phyloP scores from a whole-genome alignment of 2,888 invertebrate genomes.

The Frankliniella fusca region DNA sequence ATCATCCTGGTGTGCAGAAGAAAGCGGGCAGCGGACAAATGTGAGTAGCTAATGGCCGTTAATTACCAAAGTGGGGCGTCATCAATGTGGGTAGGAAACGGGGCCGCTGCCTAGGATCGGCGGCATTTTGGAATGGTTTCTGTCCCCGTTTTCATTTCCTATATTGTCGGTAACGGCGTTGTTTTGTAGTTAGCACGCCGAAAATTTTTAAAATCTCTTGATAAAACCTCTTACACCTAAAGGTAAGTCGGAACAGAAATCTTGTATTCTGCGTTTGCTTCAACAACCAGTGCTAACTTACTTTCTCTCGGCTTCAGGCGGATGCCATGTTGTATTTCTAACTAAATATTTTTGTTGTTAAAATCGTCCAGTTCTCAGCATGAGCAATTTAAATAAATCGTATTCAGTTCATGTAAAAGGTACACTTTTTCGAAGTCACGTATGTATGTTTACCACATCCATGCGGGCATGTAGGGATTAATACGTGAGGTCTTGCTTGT shows the following conservation, averaged over 20 bases:
- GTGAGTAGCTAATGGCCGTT: constrained; percentile 55
- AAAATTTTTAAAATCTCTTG: background rate
- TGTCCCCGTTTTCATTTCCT: too few relatives aligned
- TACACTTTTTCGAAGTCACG: background rate
- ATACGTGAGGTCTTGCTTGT: constrained; percentile 5
- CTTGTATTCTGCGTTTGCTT: constrained; percentile 4
- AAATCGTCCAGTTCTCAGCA: background rate
- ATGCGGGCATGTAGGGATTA: constrained; percentile 18
- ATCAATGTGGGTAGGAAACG: too few relatives aligned
- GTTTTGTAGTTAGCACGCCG: background rate
- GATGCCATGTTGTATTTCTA: background rate
- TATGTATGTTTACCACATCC: constrained; percentile 10
- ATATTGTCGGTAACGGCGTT: background rate
- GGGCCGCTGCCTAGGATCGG: too few relatives aligned
- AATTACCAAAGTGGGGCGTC: too few relatives aligned
- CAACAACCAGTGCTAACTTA: background rate
- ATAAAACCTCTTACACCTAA: background rate
- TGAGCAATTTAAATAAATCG: background rate
- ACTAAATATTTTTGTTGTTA: background rate
- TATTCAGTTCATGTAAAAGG: background rate
- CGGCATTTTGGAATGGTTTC: too few relatives aligned
- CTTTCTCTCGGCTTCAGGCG: constrained; percentile 15
- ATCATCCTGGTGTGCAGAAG: constrained; percentile 81
- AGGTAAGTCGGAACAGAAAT: background rate
- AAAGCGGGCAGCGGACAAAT: constrained; percentile 75